These are phyloP conservation scores for Neopipo cinnamomea DNA, from an alignment of 2,113 vertebrate genomes.

Conservation along the genomic window DNA sequence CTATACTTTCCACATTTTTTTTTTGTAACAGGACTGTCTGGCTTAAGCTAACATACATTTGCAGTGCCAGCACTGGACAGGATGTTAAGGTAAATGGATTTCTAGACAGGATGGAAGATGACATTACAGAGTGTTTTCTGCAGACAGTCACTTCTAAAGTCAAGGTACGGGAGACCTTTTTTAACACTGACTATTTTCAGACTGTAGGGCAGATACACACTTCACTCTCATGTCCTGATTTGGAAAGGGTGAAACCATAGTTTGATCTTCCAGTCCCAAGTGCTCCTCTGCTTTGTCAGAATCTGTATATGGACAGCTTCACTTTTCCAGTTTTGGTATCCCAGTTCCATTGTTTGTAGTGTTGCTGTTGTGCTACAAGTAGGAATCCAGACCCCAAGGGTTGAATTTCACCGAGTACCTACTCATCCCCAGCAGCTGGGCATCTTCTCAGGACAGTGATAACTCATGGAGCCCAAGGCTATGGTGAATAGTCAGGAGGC, in stretches of 20 bases:
- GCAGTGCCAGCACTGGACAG: background rate
- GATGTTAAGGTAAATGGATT: background rate
- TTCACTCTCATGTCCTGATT: background rate
- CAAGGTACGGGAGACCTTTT: background rate
- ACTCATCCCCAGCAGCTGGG: background rate
- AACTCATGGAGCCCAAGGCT: background rate
- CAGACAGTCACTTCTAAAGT: background rate
- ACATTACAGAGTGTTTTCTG: background rate
- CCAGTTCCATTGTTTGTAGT: background rate
- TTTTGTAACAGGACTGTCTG: constrained; percentile 31
- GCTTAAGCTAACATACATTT: constrained; percentile 22
- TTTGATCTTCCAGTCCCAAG: background rate
- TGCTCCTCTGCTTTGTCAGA: background rate
- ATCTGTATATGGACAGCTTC: background rate
- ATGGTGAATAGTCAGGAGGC: background rate
- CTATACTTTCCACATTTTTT: background rate
- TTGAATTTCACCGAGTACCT: background rate
- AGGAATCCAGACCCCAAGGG: background rate
- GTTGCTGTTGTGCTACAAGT: background rate
- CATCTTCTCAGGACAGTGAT: background rate
- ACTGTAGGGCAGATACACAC: background rate
- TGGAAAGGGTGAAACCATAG: background rate
- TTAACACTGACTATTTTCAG: background rate
- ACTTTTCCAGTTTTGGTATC: background rate
- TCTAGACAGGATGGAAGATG: constrained; percentile 20